Conservation (phyloP, 1,140 invertebrate species). For the Pseudomyrmex sp. region DNA sequence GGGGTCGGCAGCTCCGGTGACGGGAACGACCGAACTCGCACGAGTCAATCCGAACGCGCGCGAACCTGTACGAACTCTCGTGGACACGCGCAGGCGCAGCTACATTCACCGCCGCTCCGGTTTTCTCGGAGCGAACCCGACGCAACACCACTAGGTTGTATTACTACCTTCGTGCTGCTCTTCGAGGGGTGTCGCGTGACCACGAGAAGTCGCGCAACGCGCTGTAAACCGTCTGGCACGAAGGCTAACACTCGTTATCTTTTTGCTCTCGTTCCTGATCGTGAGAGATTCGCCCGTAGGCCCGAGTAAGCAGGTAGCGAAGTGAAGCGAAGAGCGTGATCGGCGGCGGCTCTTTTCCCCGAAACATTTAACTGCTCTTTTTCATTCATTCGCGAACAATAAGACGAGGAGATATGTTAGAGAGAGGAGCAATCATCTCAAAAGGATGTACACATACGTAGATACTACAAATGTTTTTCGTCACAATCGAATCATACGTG, state of each 20-base stretch:
- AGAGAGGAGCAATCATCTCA: slow-evolving; percentile 19
- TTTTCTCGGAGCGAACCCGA: slow-evolving; percentile 35
- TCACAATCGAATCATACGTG: background rate
- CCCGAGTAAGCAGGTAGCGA: slow-evolving; percentile 13
- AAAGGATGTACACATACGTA: background rate
- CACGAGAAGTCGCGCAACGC: slow-evolving; percentile 68
- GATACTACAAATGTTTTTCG: background rate
- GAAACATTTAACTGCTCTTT: slow-evolving; percentile 59
- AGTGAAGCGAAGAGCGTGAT: slow-evolving; percentile 54
- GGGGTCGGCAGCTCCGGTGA: slow-evolving; percentile 15
- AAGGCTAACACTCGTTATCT: slow-evolving; percentile 68
- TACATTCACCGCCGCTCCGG: background rate
- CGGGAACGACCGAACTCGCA: background rate
- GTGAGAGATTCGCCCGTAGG: slow-evolving; percentile 65
- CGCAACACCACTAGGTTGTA: slow-evolving; percentile 50
- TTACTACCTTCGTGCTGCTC: slow-evolving; percentile 61
- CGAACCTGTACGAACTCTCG: slow-evolving; percentile 37
- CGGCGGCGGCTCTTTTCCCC: slow-evolving; percentile 30
- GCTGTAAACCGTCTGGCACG: slow-evolving; percentile 70
- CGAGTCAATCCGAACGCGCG: slow-evolving; percentile 1
- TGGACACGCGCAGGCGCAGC: slow-evolving; percentile 55
- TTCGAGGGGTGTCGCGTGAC: slow-evolving; percentile 72
- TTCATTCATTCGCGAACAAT: slow-evolving; percentile 23
- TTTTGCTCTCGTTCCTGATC: slow-evolving; percentile 68
- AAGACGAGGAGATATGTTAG: background rate